phyloP scores from a whole-genome alignment of 2,113 vertebrate genomes.

The Todiramphus chloris region DNA sequence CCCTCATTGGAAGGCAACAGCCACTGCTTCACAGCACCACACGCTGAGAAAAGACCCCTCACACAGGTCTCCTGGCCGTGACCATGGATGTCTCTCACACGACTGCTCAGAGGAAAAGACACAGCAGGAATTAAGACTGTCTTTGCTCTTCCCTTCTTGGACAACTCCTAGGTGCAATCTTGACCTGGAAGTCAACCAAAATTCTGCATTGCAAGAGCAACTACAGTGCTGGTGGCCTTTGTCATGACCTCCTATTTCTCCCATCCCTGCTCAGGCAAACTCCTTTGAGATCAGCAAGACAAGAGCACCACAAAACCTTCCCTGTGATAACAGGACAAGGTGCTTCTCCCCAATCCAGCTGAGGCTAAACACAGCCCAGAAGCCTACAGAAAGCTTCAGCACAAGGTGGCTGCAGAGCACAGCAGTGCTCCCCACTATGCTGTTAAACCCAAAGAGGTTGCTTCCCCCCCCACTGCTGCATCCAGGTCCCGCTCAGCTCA shows the following conservation, averaged over 20 bases:
- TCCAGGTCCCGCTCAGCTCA: background rate
- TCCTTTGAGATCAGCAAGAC: background rate
- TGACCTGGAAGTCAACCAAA: background rate
- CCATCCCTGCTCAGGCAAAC: background rate
- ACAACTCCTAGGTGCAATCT: background rate
- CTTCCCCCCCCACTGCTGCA: background rate
- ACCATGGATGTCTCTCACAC: background rate
- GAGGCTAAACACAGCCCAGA: background rate
- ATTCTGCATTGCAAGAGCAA: background rate
- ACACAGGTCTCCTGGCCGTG: background rate
- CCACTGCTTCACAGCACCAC: background rate
- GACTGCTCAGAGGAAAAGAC: background rate
- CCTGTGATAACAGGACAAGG: background rate
- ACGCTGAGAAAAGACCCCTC: background rate
- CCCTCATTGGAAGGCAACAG: background rate
- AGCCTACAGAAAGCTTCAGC: background rate
- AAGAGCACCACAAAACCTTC: background rate
- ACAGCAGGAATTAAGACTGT: background rate
- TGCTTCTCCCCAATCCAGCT: background rate
- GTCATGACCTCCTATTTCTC: rapidly evolving
- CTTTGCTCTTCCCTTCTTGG: background rate
- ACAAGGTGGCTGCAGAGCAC: background rate
- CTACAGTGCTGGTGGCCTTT: rapidly evolving
- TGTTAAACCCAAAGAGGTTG: background rate
- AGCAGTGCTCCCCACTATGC: background rate